A percentile compares a stretch with the other conserved stretches of the same genome.
Conservation (phyloP, 2,797 vertebrate genomes). For the Intellagama lesueurii region DNA sequence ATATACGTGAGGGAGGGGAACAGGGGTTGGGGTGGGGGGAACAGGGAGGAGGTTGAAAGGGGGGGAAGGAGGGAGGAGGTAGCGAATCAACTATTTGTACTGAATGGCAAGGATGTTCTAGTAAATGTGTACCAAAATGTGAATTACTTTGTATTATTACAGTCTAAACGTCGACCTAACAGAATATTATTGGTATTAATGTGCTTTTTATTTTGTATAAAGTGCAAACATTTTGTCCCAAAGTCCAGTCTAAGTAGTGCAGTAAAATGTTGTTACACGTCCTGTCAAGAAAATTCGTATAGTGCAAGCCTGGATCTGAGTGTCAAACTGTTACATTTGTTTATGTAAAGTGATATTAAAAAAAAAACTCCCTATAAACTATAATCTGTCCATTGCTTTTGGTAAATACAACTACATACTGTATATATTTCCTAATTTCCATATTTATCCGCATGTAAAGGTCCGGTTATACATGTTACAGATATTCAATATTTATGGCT, state of each 20-base stretch:
- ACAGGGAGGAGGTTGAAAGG: constrained; percentile 55
- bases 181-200: constrained; percentile 98
- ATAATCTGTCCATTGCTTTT: constrained; percentile 95
- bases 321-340: constrained; percentile 97
- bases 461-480: constrained; percentile 97
- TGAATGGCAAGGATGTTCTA: constrained; percentile 99
- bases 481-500: constrained; percentile 99
- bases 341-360: constrained; percentile 99
- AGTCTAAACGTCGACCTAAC: constrained; percentile 99
- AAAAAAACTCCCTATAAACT: constrained; percentile 85
- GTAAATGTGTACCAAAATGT: constrained; percentile 99
- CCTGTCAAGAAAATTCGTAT: constrained; percentile 99
- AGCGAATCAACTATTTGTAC: constrained; percentile 93
- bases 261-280: constrained; percentile 99
- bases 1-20: constrained; percentile 89
- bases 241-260: constrained; percentile 99
- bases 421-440: constrained; percentile 98
- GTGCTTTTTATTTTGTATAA: constrained; percentile 98
- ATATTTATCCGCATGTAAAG: constrained; percentile 99
- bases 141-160: constrained; percentile 99
- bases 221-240: constrained; percentile 98
- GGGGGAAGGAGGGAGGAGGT: constrained; percentile 70
- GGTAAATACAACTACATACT: constrained; percentile 94
- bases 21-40: constrained; percentile 32
- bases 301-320: constrained; percentile 99